A percentile compares a stretch with the other conserved stretches of the same genome.
Conservation (phyloP, 2,888 invertebrate genomes). For the Malthinus seriepunctatus region DNA sequence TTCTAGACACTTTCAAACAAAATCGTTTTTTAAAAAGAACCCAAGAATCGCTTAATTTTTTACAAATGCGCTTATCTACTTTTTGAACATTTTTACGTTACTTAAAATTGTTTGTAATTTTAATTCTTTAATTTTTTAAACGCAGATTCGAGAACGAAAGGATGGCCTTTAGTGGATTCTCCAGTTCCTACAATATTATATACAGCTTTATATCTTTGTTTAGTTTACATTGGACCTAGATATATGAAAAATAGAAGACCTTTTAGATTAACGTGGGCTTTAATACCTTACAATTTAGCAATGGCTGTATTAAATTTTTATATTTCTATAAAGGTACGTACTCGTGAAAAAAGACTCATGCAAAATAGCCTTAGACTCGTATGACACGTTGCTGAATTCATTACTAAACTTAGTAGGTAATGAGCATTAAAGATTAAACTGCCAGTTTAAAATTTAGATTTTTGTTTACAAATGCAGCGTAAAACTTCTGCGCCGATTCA, state of each 20-base stretch:
- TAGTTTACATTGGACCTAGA: slow-evolving; percentile 81
- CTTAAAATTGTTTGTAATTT: not conserved
- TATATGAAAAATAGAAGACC: slow-evolving; percentile 79
- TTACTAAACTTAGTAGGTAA: no score
- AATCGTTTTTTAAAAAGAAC: no score
- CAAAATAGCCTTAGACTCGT: no score
- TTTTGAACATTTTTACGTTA: not conserved
- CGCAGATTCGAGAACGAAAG: slow-evolving; percentile 78
- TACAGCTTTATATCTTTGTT: slow-evolving; percentile 71
- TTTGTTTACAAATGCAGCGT: no score
- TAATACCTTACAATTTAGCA: slow-evolving; percentile 83
- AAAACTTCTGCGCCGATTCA: no score
- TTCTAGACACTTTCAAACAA: no score
- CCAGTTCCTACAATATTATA: slow-evolving; percentile 73
- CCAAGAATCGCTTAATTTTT: no score
- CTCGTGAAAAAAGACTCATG: not conserved
- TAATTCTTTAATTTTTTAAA: no score
- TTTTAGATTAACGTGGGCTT: slow-evolving; percentile 71
- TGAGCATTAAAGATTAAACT: no score
- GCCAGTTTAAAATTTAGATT: no score
- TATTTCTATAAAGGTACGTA: slow-evolving; percentile 74
- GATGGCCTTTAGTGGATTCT: slow-evolving; percentile 85
- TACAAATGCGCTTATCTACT: no score
- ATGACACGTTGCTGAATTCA: slow-evolving; percentile 3
- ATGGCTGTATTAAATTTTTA: slow-evolving; percentile 84